Evolutionary conservation across 2,113 vertebrate species (phyloP), one percentile per base, ranked within the genome.

Genomic region (Ranitomeya imitator): DNA sequence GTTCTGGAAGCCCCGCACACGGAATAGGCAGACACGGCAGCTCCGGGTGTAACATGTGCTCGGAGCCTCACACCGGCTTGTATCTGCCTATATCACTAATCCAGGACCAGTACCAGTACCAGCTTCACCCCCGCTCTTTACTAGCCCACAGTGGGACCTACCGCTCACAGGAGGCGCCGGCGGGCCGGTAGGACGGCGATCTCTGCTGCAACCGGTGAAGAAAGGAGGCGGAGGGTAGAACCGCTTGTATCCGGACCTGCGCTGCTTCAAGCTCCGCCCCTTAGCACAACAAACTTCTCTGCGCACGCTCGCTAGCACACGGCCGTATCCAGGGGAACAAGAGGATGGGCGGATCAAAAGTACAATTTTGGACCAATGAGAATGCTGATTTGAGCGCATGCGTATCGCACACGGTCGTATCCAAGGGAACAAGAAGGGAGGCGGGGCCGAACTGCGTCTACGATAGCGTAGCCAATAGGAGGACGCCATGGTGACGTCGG

Each of bases 211-310:
- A 60, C 86, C 18, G 37, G 65, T 51, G 79, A 65, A 83, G 59
- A 57, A 76, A 59, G 55, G 55, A 63, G 86, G 86, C 79, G 79
- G 86, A 52, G 63, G 8, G 21, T 16, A 31, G 18, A 77, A 88
- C 57, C 60, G 80, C 71, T 55, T 84, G 80, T 83, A 88, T 83
- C 87, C 87, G 87, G 87, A 82, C 55, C 71, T 84, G 80, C 87
- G 87, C 87, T 73, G 5, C 23, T 21, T 14, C 21, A 19, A 13
- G 57, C 16, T 59, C 80, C 86, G 37, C 87, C 87, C 16, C 37
- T 45, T 45, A 45, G 37, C 37, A 45, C 37, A 45, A 45, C 37
- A 45, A 45, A 45, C 37, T 45, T 4, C 21, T 6, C 31, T 52
- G 59, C 87, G 87, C 80, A 77, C 3, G 37, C 57, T 57, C 87